A percentile compares a stretch with the other conserved stretches of the same genome.
Evolutionary conservation across 1,140 invertebrate genomes (phyloP).

Genomic region (Latrodectus geometricus): DNA sequence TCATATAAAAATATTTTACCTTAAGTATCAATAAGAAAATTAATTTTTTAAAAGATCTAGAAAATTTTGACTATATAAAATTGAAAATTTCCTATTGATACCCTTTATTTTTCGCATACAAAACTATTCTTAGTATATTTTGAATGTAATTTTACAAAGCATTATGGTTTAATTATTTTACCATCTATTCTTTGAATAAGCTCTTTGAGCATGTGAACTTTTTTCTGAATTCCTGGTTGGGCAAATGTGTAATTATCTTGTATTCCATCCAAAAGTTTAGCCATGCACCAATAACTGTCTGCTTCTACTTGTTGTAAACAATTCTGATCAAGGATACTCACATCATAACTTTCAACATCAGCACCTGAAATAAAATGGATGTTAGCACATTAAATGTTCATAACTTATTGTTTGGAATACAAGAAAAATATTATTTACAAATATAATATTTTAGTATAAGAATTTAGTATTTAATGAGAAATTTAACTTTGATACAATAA

Average conservation of each 20-base stretch:
- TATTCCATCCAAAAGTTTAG: conserved; percentile 97
- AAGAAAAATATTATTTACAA: too few species aligned
- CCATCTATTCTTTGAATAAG: conserved; percentile 95
- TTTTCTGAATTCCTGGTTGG: conserved; percentile 98
- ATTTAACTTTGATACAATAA: too few species aligned
- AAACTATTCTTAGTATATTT: not conserved
- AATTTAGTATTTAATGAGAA: too few species aligned
- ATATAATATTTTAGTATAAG: too few species aligned
- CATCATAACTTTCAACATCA: conserved; percentile 89
- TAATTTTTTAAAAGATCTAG: too few species aligned
- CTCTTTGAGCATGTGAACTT: conserved; percentile 89
- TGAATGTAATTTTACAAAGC: not conserved
- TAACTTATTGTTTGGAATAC: too few species aligned
- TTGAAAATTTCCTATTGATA: too few species aligned
- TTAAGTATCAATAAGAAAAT: too few species aligned
- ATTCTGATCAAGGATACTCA: conserved; percentile 81
- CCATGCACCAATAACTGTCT: conserved; percentile 99
- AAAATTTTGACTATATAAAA: too few species aligned
- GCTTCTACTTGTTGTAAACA: conserved; percentile 92
- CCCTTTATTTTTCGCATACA: too few species aligned
- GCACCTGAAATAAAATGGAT: conserved; percentile 72
- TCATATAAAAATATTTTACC: too few species aligned
- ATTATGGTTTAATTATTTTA: conserved; percentile 68
- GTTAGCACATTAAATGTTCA: too few species aligned
- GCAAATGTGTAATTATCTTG: conserved; percentile 99